Conservation (phyloP, 2,888 invertebrate species). For the Ferdinandea cuprea region DNA sequence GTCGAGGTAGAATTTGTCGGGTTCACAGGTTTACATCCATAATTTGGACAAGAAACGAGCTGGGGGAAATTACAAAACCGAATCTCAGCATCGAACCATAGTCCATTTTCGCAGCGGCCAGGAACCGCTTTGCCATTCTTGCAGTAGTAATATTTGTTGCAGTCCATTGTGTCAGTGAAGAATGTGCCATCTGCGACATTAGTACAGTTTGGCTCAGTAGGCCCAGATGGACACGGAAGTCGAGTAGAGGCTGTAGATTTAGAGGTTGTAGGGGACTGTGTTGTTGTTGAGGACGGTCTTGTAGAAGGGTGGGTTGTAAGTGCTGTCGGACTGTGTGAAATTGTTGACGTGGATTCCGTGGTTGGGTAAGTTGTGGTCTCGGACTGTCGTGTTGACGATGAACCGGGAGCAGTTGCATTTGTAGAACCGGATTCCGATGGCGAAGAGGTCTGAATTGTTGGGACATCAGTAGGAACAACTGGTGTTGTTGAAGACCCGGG, state of each 20-base stretch:
- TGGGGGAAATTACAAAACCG: conserved; percentile 16
- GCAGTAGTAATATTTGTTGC: conserved; percentile 40
- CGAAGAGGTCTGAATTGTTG: neutral
- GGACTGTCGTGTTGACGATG: neutral
- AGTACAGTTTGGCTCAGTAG: conserved; percentile 21
- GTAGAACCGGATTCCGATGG: neutral
- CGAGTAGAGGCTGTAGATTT: neutral
- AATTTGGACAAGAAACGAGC: conserved; percentile 35
- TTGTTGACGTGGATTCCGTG: neutral
- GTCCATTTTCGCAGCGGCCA: conserved; percentile 6
- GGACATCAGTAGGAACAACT: no score
- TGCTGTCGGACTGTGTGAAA: no score
- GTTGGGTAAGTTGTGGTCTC: no score
- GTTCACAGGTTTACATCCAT: conserved; percentile 28
- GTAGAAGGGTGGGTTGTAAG: no score
- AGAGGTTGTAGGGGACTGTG: neutral
- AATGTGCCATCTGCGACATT: neutral
- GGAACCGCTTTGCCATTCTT: neutral
- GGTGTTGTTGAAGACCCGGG: no score
- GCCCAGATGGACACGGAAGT: conserved; percentile 28
- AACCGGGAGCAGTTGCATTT: neutral
- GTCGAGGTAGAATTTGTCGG: neutral
- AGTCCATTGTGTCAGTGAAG: conserved; percentile 34
- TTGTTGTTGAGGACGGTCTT: neutral
- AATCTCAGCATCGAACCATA: conserved; percentile 33